These are phyloP conservation scores for Hypselothyrea guttata DNA, from an alignment of 2,888 invertebrate species.

Conservation along the genomic window DNA sequence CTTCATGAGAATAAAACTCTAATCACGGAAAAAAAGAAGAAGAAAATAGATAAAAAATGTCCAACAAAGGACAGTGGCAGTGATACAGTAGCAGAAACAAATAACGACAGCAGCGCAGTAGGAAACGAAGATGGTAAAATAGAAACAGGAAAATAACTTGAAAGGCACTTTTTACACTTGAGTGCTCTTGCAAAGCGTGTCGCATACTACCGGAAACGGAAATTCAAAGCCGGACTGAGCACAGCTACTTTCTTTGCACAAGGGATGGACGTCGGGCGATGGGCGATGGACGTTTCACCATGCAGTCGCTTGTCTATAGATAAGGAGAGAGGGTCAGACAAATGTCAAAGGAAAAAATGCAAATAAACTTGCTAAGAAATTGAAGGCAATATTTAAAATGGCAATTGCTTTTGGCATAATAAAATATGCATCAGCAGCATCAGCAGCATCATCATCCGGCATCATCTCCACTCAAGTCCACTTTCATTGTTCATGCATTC, in stretches of 20 bases:
- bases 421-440: constrained; percentile 46
- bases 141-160: constrained; percentile 67
- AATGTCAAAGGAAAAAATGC: constrained; percentile 65
- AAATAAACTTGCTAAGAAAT: constrained; percentile 62
- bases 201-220: constrained; percentile 70
- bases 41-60: too few relatives aligned
- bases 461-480: constrained; percentile 29
- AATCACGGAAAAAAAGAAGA: too few relatives aligned
- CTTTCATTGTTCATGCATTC: constrained; percentile 61
- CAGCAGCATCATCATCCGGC: constrained; percentile 7
- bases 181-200: constrained; percentile 63
- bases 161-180: constrained; percentile 74
- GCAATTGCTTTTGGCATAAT: constrained; percentile 44
- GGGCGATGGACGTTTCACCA: too few relatives aligned
- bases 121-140: constrained; percentile 36
- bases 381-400: constrained; percentile 64
- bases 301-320: constrained; percentile 63
- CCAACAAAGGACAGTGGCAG: neutral
- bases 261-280: neutral
- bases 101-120: constrained; percentile 5
- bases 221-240: constrained; percentile 67
- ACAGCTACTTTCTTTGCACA: too few relatives aligned
- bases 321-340: constrained; percentile 29
- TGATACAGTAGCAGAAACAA: neutral
- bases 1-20: too few relatives aligned